A percentile compares a stretch with the other conserved stretches of the same genome.
phyloP scores from a whole-genome alignment of 1,140 invertebrate species.

The Conus betulinus region DNA sequence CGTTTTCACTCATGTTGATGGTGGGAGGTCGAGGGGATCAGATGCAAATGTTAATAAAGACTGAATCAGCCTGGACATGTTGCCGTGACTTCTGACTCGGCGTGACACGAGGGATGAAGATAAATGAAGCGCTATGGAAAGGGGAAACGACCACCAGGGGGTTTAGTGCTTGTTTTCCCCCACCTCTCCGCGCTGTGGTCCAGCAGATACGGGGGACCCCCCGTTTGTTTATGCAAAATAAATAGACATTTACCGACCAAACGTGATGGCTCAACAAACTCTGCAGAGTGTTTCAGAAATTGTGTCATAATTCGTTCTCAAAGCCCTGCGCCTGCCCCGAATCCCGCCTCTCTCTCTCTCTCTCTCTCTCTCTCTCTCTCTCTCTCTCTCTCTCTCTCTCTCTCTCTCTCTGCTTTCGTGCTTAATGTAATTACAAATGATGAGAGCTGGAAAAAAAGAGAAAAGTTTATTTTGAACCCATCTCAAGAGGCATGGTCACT shows the following conservation, averaged over 20 bases:
- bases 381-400: no score
- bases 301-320: neutral
- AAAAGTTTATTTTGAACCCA: no score
- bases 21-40: neutral
- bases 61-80: neutral
- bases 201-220: neutral
- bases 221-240: neutral
- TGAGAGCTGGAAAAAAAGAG: no score
- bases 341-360: no score
- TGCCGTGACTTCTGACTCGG: conserved; percentile 13
- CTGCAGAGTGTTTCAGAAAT: neutral
- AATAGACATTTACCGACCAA: neutral
- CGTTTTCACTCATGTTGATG: conserved; percentile 16
- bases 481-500: no score
- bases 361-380: no score
- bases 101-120: conserved; percentile 12
- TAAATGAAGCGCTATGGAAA: neutral
- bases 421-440: no score
- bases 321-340: neutral
- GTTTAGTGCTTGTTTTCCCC: neutral
- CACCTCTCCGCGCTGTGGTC: neutral
- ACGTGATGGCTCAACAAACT: neutral
- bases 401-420: no score
- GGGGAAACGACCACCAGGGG: neutral
- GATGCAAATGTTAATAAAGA: conserved; percentile 24